Base-by-base conservation (phyloP, 2,888 invertebrate species). In the Clepsis dumicolana region DNA sequence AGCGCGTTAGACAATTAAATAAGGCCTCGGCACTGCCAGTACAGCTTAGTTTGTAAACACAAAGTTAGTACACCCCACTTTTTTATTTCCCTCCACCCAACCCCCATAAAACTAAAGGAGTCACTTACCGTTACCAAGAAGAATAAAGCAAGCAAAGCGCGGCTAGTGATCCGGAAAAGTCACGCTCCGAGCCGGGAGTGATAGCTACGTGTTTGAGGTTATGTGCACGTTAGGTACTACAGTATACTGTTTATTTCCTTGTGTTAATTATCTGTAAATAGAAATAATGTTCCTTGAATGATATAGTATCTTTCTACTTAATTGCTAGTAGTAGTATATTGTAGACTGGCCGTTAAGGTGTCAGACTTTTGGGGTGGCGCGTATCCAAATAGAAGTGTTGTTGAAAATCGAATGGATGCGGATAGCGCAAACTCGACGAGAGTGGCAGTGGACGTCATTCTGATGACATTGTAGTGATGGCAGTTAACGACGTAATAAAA, bases 111-210 rank as follows among this genome's bases (percentile, higher is more conserved):
- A 44, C 16, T 44, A 8, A 32, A 18, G 16, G 18, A 54, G n/a
- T 29, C 16, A 14, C 14, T 56, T 21, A n/a, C 14, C 4, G n/a
- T n/a, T 54, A 54, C 61, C 12, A 62, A 62, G 32, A 25, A 32
- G 59, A 62, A 38, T 32, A 52, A 52, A 50, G 35, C 52, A 5
- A 16, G 16, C 32, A 12, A 16, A 50, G 50, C 32, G 61, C 14
- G 35, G n/a, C 12, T 35, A 61, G 50, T 48, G 61, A 61, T 50
- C 61, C 50, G 61, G 61, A 61, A 54, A 35, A 52, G 62, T 35
- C 62, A 52, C 16, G 52, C n/a, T 35, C 16, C 21, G 10, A 24
- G 8, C 29, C 27, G 54, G 21, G 50, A 50, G 50, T 32, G 50
- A 62, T 24, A 52, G 25, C 32, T 50, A 35, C 50, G 52, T 62